These are phyloP conservation scores for Sepioteuthis lessoniana DNA, from an alignment of 2,888 invertebrate species.

Conservation along the genomic window DNA sequence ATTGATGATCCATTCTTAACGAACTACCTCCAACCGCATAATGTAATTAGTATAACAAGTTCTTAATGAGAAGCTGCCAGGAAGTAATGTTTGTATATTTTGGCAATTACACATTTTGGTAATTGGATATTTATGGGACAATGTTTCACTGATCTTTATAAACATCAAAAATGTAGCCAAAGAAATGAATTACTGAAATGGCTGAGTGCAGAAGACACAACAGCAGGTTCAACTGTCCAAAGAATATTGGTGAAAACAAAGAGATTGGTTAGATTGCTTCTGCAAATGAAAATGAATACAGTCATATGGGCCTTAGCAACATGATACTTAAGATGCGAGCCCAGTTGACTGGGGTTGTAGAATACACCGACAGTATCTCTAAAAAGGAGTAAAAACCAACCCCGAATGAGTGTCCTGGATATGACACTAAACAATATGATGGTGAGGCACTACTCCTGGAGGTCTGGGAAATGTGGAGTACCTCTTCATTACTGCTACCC, in stretches of 20 bases:
- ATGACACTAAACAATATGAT: no score
- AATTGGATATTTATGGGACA: conserved; percentile 33
- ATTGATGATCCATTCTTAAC: conserved; percentile 10
- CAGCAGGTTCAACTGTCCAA: not conserved
- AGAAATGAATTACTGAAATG: not conserved
- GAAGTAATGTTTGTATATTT: conserved; percentile 23
- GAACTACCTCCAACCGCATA: not conserved
- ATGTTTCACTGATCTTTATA: not conserved
- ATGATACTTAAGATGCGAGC: no score
- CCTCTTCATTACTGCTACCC: no score
- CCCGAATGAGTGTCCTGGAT: no score
- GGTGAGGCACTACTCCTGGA: no score
- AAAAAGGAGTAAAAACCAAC: no score
- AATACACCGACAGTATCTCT: no score
- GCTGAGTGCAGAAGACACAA: not conserved
- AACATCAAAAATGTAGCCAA: not conserved
- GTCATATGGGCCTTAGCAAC: no score
- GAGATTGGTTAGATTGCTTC: not conserved
- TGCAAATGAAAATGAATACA: not conserved
- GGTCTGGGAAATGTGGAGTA: no score
- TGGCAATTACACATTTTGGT: conserved; percentile 3
- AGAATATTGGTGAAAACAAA: not conserved
- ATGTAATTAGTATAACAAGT: conserved; percentile 23
- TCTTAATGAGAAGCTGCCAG: conserved; percentile 33
- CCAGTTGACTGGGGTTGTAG: no score